Conservation (phyloP, 2,797 vertebrate species). For the Antennarius maculatus region DNA sequence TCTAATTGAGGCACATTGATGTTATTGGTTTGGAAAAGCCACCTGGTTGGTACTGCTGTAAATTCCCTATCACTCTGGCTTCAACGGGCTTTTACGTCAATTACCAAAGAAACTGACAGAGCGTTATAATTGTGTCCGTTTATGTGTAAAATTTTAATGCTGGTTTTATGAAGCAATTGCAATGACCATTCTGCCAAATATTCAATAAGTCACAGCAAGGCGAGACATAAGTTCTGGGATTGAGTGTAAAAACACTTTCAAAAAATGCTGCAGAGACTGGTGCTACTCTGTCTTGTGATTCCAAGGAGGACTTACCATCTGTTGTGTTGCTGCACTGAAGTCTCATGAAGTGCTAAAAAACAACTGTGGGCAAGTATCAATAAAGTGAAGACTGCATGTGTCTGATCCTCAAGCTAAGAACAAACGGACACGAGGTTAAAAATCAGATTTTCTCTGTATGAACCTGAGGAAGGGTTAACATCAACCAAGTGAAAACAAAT, state of each 20-base stretch:
- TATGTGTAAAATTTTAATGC: no score
- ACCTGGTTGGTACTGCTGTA: no score
- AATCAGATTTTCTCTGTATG: constrained; percentile 10
- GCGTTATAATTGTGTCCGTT: no score
- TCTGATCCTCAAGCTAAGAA: constrained; percentile 8
- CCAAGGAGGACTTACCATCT: constrained; percentile 33
- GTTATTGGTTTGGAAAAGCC: no score
- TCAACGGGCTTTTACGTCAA: no score
- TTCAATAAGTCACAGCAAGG: no score
- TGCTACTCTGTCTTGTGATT: constrained; percentile 11
- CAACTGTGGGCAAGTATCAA: not conserved
- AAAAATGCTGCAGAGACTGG: not conserved
- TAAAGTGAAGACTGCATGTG: not conserved
- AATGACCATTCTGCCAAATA: no score
- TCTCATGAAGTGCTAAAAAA: constrained; percentile 5
- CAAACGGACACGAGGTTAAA: constrained; percentile 12
- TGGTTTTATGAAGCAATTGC: no score
- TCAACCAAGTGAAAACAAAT: constrained; percentile 46
- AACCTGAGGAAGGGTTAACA: constrained; percentile 23
- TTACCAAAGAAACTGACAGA: no score
- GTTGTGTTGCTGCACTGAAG: constrained; percentile 16
- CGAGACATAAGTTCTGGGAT: no score
- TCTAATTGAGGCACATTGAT: no score
- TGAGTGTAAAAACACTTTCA: not conserved
- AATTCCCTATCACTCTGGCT: no score